These are phyloP conservation scores for Plutomurus gul DNA, from an alignment of 1,140 invertebrate genomes.

Conservation along the genomic window DNA sequence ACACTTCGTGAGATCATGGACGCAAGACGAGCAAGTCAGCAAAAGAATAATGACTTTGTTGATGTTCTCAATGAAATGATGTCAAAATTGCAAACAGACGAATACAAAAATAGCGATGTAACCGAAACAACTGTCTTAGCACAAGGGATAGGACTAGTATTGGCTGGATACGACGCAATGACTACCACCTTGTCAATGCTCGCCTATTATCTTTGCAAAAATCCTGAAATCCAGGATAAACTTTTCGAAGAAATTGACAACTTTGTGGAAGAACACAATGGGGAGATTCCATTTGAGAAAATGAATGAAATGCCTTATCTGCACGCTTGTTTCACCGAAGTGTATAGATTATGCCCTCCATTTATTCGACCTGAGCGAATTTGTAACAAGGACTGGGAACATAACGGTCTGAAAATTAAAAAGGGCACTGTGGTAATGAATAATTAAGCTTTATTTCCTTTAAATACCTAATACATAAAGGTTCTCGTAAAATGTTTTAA, in stretches of 20 bases:
- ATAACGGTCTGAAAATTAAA: slow-evolving; percentile 30
- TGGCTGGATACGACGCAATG: slow-evolving; percentile 60
- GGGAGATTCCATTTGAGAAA: slow-evolving; percentile 56
- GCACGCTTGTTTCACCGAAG: slow-evolving; percentile 42
- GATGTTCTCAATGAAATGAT: slow-evolving; percentile 33
- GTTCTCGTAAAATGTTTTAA: too few species aligned
- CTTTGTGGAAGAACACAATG: slow-evolving; percentile 54
- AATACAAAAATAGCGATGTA: slow-evolving; percentile 9
- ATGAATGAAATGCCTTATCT: slow-evolving; percentile 54
- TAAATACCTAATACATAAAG: too few species aligned
- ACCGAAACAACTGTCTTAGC: slow-evolving; percentile 43
- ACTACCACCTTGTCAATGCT: slow-evolving; percentile 57
- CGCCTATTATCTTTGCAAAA: slow-evolving; percentile 63
- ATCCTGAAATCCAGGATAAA: slow-evolving; percentile 64
- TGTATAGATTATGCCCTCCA: slow-evolving; percentile 35
- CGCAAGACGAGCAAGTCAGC: neutral
- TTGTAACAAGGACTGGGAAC: slow-evolving; percentile 40
- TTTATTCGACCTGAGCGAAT: slow-evolving; percentile 43
- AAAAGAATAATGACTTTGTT: slow-evolving; percentile 27
- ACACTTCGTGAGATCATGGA: neutral
- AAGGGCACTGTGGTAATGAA: slow-evolving; percentile 60
- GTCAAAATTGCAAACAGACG: neutral
- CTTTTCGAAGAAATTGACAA: slow-evolving; percentile 62
- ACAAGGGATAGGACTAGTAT: slow-evolving; percentile 18
- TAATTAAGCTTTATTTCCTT: too few species aligned